phyloP scores from a whole-genome alignment of 2,888 invertebrate genomes.

The Arge pagana region DNA sequence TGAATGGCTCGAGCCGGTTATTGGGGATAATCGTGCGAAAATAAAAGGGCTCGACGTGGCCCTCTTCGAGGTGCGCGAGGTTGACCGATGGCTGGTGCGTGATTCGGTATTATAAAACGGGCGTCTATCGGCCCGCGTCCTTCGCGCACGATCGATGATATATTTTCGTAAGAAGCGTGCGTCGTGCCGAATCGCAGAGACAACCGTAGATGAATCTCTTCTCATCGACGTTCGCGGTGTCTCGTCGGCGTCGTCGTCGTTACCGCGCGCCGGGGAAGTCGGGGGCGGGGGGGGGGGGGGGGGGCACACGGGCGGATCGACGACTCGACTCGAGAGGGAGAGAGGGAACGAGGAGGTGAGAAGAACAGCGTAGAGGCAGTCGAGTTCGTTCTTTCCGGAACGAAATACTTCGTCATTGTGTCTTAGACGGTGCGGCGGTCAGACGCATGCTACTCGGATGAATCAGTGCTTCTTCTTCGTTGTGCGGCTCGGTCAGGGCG shows the following conservation, averaged over 20 bases:
- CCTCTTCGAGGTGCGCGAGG: background rate
- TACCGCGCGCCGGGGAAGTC: too few relatives aligned
- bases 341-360: constrained; percentile 36
- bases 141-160: too few relatives aligned
- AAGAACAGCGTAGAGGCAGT: too few relatives aligned
- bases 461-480: constrained; percentile 56
- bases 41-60: background rate
- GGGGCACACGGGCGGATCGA: too few relatives aligned
- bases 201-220: too few relatives aligned
- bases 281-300: too few relatives aligned
- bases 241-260: constrained; percentile 12
- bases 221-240: constrained; percentile 5
- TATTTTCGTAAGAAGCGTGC: too few relatives aligned
- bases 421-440: constrained; percentile 23
- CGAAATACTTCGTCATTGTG: constrained; percentile 47
- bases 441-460: constrained; percentile 53
- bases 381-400: constrained; percentile 16
- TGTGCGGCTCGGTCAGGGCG: constrained; percentile 13
- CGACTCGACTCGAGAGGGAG: constrained; percentile 18
- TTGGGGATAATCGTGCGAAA: too few relatives aligned
- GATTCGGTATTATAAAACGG: constrained; percentile 3
- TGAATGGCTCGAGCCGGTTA: background rate
- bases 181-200: too few relatives aligned
- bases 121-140: too few relatives aligned
- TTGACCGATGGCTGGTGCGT: constrained; percentile 1